Percentiles rank a stretch among this genome's conserved stretches.
phyloP scores from a whole-genome alignment of 2,888 invertebrate genomes.

The Apotomis betuletana region DNA sequence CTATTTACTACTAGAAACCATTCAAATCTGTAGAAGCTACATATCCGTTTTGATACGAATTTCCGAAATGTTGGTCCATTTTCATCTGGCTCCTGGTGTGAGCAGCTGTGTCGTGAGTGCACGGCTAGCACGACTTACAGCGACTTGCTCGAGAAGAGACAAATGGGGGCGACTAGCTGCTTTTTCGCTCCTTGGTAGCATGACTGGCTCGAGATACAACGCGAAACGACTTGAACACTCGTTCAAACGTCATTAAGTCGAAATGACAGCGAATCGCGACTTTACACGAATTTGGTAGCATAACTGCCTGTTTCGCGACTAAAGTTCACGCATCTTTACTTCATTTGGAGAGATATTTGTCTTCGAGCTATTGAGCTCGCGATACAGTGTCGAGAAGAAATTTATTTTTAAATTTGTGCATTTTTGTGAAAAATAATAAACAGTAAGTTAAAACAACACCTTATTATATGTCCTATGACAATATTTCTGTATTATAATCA shows the following conservation, averaged over 20 bases:
- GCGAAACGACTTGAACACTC: not conserved
- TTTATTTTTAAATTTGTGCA: not conserved
- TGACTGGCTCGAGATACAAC: not conserved
- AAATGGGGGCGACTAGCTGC: not conserved
- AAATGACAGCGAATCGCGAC: not conserved
- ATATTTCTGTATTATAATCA: not conserved
- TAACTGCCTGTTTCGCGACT: constrained; percentile 4
- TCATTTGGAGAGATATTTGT: not conserved
- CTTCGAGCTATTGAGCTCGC: not conserved
- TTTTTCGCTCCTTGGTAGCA: not conserved
- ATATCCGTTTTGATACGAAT: too few species aligned
- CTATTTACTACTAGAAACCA: too few species aligned
- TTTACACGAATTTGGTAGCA: not conserved
- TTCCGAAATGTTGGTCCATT: too few species aligned
- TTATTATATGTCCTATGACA: not conserved
- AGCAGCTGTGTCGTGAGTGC: too few species aligned
- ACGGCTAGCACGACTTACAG: not conserved
- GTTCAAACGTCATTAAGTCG: not conserved
- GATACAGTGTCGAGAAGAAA: not conserved
- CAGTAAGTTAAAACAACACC: not conserved
- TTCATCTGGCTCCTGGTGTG: too few species aligned
- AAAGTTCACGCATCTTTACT: not conserved
- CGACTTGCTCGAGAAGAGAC: not conserved
- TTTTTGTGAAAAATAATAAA: not conserved
- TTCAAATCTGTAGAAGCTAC: too few species aligned